A percentile compares a stretch with the other conserved stretches of the same genome.
Conservation (phyloP, 2,113 vertebrate species). For the Ageneiosus marmoratus region DNA sequence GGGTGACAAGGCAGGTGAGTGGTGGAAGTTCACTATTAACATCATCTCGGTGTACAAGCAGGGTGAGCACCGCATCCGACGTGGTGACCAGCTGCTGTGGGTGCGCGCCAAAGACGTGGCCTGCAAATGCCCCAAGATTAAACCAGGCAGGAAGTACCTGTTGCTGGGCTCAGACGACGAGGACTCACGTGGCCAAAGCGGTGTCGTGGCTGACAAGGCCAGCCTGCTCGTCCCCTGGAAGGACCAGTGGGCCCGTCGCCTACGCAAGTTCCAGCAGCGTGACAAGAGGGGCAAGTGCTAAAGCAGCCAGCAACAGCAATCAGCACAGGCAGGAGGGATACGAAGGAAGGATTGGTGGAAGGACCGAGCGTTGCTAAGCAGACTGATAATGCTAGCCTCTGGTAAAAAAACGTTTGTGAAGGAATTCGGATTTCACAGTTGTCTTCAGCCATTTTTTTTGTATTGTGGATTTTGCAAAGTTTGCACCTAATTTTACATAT, state of each 20-base stretch:
- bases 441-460: slow-evolving; percentile 50
- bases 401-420: slow-evolving; percentile 67
- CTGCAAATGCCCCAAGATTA: slow-evolving; percentile 97
- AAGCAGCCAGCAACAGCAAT: slow-evolving; percentile 68
- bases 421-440: slow-evolving; percentile 69
- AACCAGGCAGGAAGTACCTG: slow-evolving; percentile 93
- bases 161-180: slow-evolving; percentile 87
- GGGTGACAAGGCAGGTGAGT: slow-evolving; percentile 91
- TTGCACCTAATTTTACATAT: slow-evolving; percentile 77
- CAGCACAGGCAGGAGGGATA: slow-evolving; percentile 20
- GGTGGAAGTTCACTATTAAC: slow-evolving; percentile 99
- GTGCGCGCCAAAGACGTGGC: slow-evolving; percentile 93
- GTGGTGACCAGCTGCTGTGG: slow-evolving; percentile 96
- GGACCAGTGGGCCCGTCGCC: slow-evolving; percentile 94
- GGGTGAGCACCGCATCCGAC: slow-evolving; percentile 89
- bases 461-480: slow-evolving; percentile 76
- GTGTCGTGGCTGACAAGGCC: slow-evolving; percentile 94
- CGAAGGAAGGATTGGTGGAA: slow-evolving; percentile 42
- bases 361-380: slow-evolving; percentile 70
- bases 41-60: slow-evolving; percentile 98
- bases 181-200: slow-evolving; percentile 93
- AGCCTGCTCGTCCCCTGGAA: slow-evolving; percentile 98
- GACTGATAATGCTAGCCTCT: slow-evolving; percentile 65
- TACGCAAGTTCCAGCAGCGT: slow-evolving; percentile 97
- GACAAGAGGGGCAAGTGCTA: slow-evolving; percentile 99